Evolutionary conservation across 2,797 vertebrate genomes (phyloP), one percentile per base, ranked within the genome.

Genomic region (Propithecus deckenii): DNA sequence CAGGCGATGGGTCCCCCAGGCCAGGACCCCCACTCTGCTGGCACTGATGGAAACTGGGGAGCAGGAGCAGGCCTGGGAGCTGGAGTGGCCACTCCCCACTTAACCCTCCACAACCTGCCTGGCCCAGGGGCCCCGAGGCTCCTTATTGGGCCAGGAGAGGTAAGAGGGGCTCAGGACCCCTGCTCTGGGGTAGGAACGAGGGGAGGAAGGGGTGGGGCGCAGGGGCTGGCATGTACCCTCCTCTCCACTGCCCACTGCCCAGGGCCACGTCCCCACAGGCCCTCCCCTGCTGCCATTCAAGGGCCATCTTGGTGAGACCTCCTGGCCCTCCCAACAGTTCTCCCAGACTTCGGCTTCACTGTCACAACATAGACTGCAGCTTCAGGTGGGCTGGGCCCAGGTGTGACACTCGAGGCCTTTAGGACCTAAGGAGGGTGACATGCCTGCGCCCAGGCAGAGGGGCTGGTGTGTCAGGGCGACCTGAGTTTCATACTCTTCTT

Each of bases 71-170:
- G 65, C 32, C 71, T 78, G 46, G 41, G 61, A 71, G 32, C 61
- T 0, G 3, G 10, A 61, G 0, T 18, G 48, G 67, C 50, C 5
- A 14, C 18, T 3, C 35, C 2, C 15, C 11, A 32, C 55, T 46
- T 41, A 35, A 25, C 11, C 23, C 28, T 63, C 85, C 17, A 30
- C 4, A 76, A 3, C 22, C 4, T 30, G 20, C 41, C 18, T 46
- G 83, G 41, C 59, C 78, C 15, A 8, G 57, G 0, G 7, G 46
- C 28, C 55, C 48, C 22, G 32, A 61, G 25, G 28, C 25, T 89
- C 59, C 65, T 17, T 72, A n/a, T 0, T 25, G 59, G 48, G 23
- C 38, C 69, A 74, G 86, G 35, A 71, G 43, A 83, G 32, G 38
- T 3, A 4, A 61, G 78, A 8, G 8, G 59, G 87, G 32, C n/a